phyloP scores from a whole-genome alignment of 37 sponge, comb jelly and placozoan species.

The Agelas oroides region DNA sequence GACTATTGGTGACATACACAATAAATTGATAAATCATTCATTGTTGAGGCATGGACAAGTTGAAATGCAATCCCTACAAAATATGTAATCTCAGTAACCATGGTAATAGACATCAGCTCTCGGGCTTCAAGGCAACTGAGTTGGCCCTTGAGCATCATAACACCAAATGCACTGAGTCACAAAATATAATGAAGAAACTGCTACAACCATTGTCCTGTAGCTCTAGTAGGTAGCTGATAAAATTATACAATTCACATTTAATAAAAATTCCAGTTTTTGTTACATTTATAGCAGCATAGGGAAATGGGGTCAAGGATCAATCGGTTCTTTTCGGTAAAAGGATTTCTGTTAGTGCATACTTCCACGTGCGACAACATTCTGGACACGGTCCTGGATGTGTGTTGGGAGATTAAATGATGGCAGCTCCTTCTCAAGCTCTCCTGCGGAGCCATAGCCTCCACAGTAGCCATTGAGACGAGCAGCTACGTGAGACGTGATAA shows the following conservation, averaged over 20 bases:
- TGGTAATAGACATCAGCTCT: not conserved
- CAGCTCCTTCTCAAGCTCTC: constrained; percentile 78
- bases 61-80: no score
- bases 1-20: no score
- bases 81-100: no score
- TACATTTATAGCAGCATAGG: no score
- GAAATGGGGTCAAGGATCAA: no score
- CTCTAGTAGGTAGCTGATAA: not conserved
- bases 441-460: constrained; percentile 79
- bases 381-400: constrained; percentile 37
- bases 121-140: constrained; percentile 59
- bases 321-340: no score
- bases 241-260: no score
- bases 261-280: no score
- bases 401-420: constrained; percentile 64
- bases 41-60: no score
- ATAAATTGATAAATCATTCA: no score
- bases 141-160: constrained; percentile 46
- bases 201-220: not conserved
- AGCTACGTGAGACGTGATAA: constrained; percentile 82
- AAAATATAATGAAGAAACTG: not conserved
- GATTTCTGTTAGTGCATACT: constrained; percentile 14
- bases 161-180: not conserved
- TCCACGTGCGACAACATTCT: constrained; percentile 55
- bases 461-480: constrained; percentile 88